Conservation (phyloP, 1,140 invertebrate genomes). For the Hetaerina americana region DNA sequence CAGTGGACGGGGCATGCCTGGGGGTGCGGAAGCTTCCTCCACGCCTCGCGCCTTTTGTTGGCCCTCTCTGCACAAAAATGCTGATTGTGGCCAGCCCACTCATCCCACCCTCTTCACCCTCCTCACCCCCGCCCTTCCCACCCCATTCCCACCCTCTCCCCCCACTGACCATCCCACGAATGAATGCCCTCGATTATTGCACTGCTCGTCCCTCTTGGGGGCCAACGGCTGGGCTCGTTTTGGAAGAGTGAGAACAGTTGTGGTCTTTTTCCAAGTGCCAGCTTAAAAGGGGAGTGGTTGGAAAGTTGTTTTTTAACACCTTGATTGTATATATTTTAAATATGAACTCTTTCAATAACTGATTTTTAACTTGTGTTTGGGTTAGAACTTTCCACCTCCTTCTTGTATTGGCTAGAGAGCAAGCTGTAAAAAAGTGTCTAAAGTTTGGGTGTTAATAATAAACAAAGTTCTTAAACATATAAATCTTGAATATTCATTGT, state of each 20-base stretch:
- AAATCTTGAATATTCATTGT: slow-evolving; percentile 14
- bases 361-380: slow-evolving; percentile 9
- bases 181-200: not conserved
- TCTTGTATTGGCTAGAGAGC: slow-evolving; percentile 13
- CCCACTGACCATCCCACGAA: not conserved
- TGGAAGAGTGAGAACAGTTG: not conserved
- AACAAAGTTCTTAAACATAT: slow-evolving; percentile 14
- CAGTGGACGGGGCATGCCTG: too few relatives aligned
- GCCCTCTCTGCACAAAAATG: too few relatives aligned
- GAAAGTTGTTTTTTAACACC: slow-evolving; percentile 17
- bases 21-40: too few relatives aligned
- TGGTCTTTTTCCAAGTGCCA: not conserved
- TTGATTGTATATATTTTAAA: slow-evolving; percentile 20
- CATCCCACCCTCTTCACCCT: not conserved
- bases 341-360: slow-evolving; percentile 8
- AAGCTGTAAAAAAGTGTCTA: slow-evolving; percentile 11
- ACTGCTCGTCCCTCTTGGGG: not conserved
- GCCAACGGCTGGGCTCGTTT: not conserved
- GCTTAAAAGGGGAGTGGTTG: not conserved
- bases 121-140: not conserved
- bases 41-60: too few relatives aligned
- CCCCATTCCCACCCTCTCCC: not conserved
- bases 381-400: slow-evolving; percentile 12
- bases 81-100: too few relatives aligned
- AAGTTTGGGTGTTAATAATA: slow-evolving; percentile 15